Conservation (phyloP, 2,888 invertebrate genomes). For the Andrena haemorrhoa region DNA sequence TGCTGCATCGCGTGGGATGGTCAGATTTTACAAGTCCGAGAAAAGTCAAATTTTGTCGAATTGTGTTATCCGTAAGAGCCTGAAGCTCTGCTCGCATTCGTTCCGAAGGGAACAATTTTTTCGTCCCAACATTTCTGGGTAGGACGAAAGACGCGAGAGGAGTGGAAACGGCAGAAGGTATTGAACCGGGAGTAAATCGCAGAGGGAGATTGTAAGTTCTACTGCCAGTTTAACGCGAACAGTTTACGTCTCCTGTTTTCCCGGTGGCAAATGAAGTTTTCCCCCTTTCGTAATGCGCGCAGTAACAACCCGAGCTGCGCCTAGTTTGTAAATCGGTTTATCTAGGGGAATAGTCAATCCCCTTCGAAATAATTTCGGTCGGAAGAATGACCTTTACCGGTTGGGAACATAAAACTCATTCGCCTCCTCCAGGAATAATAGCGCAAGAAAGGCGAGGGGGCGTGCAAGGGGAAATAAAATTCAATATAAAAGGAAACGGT, state of each 20-base stretch:
- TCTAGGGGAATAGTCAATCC: constrained; percentile 6
- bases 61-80: neutral
- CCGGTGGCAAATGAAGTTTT: constrained; percentile 29
- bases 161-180: neutral
- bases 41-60: no score
- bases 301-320: constrained; percentile 16
- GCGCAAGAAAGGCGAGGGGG: neutral
- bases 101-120: neutral
- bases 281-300: constrained; percentile 7
- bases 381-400: constrained; percentile 5
- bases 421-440: constrained; percentile 1
- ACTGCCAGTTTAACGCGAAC: constrained; percentile 23
- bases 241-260: constrained; percentile 33
- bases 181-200: constrained; percentile 19
- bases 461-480: constrained; percentile 14
- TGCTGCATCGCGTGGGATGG: no score
- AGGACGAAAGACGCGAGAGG: neutral
- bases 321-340: constrained; percentile 38
- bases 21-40: no score
- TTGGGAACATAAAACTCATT: neutral
- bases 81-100: neutral
- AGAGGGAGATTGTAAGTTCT: constrained; percentile 18
- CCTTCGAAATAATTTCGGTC: constrained; percentile 22
- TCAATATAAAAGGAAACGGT: neutral
- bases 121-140: neutral